Evolutionary conservation across 2,888 invertebrate species (phyloP), one percentile per base, ranked within the genome.

Genomic region (Drosophila mimetica): DNA sequence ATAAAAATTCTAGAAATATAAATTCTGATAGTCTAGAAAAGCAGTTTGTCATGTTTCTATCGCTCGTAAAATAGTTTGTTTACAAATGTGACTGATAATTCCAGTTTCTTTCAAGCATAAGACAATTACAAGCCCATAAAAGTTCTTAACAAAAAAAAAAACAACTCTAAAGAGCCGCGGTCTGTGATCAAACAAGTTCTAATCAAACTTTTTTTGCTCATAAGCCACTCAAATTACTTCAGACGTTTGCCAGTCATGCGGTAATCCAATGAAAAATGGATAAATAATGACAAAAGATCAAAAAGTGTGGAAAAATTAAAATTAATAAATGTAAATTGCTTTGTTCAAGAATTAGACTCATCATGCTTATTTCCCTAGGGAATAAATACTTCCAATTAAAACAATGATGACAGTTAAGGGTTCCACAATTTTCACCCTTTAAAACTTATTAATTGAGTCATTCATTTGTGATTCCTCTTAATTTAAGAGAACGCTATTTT

Each of bases 111-210:
- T 42, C 20, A 14, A 44, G 37, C 63, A 46, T 42, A 66, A 36
- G 42, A 51, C 63, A 51, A 66, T 64, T 64, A 66, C 42, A 36
- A 66, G 16, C 36, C 63, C 67, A 64, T 64, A 66, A 64, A 64
- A 34, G 53, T 30, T 51, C 30, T 42, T 50, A n/a, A 25, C 39
- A n/a, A 36, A 32, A 20, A 32, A 20, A 25, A 28, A 20, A 13
- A 13, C 6, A 32, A 50, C 48, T 50, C 50, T 18, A 36, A 51
- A 36, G 37, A 30, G 9, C 55, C 36, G 55, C 66, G 66, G 67
- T 16, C 7, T 36, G 25, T 20, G 61, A 64, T 64, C 41, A 63
- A 63, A 63, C 64, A 48, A 63, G 48, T 64, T 64, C 64, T 63
- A 63, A 48, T 47, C 61, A 64, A 41, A 64, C 5, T 18, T 18